Evolutionary conservation across 2,113 vertebrate species (phyloP).

Genomic region (Benthochromis sp.): DNA sequence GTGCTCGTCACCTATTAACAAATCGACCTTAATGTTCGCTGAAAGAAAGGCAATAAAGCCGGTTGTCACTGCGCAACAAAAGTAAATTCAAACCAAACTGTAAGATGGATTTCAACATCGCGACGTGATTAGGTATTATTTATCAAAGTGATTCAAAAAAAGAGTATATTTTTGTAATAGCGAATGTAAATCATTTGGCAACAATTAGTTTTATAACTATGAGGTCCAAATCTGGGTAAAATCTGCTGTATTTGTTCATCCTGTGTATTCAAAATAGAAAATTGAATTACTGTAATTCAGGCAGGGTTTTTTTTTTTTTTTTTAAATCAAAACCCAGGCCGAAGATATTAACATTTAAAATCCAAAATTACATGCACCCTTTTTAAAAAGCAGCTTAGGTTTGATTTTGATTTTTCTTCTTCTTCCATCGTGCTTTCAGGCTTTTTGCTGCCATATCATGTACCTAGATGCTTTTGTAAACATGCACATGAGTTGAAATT

Average conservation of each 20-base stretch:
- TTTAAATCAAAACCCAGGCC: neutral
- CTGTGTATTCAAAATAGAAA: constrained; percentile 38
- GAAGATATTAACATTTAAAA: constrained; percentile 11
- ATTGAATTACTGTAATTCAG: constrained; percentile 29
- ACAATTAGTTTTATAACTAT: constrained; percentile 38
- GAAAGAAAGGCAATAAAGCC: constrained; percentile 7
- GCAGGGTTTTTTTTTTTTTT: neutral
- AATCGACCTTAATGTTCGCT: neutral
- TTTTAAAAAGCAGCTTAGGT: constrained; percentile 18
- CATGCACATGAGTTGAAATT: constrained; percentile 61
- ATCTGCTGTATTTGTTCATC: constrained; percentile 49
- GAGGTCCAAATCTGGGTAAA: constrained; percentile 33
- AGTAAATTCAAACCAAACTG: constrained; percentile 29
- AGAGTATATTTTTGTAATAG: constrained; percentile 37
- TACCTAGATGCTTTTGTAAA: constrained; percentile 64
- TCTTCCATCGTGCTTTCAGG: constrained; percentile 34
- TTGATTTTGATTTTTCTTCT: neutral
- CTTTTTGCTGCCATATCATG: constrained; percentile 62
- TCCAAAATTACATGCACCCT: constrained; percentile 13
- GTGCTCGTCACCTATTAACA: neutral
- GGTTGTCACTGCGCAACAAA: neutral
- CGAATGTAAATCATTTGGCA: constrained; percentile 58
- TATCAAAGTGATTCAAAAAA: neutral
- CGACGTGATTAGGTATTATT: neutral
- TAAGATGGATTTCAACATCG: neutral